Evolutionary conservation across 2,113 vertebrate species (phyloP).

Genomic region (Odontophorus gujanensis): DNA sequence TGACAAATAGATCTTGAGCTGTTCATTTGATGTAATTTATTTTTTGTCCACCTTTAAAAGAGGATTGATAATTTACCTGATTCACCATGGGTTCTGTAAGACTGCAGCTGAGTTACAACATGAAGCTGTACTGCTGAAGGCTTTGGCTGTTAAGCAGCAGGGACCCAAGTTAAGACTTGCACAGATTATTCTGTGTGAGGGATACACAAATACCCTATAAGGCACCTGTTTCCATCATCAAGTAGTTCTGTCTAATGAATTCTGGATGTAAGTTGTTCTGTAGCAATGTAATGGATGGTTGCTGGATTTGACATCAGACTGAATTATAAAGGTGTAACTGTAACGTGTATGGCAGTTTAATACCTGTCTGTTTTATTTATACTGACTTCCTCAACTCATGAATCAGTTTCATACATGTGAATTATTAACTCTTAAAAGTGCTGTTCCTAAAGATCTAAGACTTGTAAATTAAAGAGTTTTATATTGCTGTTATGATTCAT

Average conservation of each 20-base stretch:
- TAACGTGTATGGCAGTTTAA: constrained; percentile 6
- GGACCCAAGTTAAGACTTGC: neutral
- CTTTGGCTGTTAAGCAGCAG: neutral
- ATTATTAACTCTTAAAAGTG: constrained; percentile 28
- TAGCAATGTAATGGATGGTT: neutral
- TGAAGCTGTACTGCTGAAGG: neutral
- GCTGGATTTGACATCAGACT: constrained; percentile 26
- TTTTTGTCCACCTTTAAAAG: neutral
- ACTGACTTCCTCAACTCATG: neutral
- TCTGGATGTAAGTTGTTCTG: neutral
- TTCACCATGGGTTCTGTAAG: neutral
- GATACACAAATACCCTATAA: neutral
- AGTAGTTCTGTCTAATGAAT: neutral
- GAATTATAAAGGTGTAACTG: neutral
- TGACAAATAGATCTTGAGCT: neutral
- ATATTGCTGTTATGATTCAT: constrained; percentile 62
- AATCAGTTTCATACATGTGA: constrained; percentile 8
- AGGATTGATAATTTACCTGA: neutral
- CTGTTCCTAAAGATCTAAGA: constrained; percentile 34
- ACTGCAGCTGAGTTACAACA: neutral
- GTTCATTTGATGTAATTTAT: neutral
- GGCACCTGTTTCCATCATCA: neutral
- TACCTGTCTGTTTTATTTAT: constrained; percentile 30
- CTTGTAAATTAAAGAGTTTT: constrained; percentile 47
- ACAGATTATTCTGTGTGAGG: neutral